These are phyloP conservation scores for Gallinago stenura DNA, from an alignment of 2,797 vertebrate species.

Conservation along the genomic window DNA sequence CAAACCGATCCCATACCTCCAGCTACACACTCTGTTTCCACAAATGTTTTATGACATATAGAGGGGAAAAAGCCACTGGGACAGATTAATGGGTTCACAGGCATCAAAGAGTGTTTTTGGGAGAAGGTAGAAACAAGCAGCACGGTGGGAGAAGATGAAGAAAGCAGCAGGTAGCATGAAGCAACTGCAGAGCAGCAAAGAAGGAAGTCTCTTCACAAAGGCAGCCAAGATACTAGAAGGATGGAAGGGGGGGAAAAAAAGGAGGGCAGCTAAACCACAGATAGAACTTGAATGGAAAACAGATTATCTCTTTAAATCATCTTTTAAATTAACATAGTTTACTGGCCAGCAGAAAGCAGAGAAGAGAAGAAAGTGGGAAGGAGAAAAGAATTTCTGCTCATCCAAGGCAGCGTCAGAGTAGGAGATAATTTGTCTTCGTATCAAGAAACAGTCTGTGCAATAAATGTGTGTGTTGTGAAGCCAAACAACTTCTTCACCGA, in stretches of 20 bases:
- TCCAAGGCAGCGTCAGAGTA: not conserved
- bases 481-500: not conserved
- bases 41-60: not conserved
- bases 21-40: not conserved
- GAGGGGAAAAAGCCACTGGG: not conserved
- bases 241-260: fast-evolving
- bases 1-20: not conserved
- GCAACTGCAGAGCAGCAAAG: not conserved
- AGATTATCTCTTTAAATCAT: conserved; percentile 51
- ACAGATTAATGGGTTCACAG: not conserved
- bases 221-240: conserved; percentile 12
- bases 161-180: conserved; percentile 60
- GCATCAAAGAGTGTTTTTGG: not conserved
- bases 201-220: conserved; percentile 19
- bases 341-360: not conserved
- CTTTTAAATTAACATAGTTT: conserved; percentile 18
- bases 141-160: conserved; percentile 34
- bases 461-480: not conserved
- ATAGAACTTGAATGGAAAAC: conserved; percentile 47
- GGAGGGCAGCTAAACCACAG: not conserved
- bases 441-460: not conserved
- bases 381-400: conserved; percentile 1
- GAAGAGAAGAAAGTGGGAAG: not conserved
- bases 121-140: not conserved
- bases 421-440: not conserved